Evolutionary conservation across 2,113 vertebrate genomes (phyloP), one percentile per base, ranked within the genome.

Genomic region (Callipepla squamata): DNA sequence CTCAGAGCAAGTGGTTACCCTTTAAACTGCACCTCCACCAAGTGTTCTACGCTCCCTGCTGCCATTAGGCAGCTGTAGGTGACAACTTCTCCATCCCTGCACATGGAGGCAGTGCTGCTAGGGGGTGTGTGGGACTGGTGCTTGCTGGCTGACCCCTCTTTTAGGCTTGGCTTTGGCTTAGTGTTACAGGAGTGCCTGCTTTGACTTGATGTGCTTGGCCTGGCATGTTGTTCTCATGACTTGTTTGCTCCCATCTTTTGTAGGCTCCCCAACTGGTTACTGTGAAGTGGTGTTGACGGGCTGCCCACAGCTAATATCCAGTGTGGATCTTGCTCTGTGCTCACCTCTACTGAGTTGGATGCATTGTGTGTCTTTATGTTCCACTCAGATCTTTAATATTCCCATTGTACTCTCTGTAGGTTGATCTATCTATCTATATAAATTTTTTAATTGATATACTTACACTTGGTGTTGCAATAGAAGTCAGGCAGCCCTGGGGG

Each of bases 101-200:
- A 0, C 8, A 21, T 42, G 65, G 69, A 51, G 9, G 3, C 11
- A 13, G 16, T 8, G 42, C 34, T 80, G 58, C 69, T 53, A 2
- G 20, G 38, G 51, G 0, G 1, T 5, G 11, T 0, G 3, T 21
- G 22, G 73, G 50, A 47, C 26, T 34, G 51, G 15, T 59, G 65
- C 36, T 47, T 3, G 1, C 75, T 73, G 83, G 2, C 69, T 73
- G 83, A 70, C 68, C 51, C 74, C 23, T 34, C 69, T 28, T 0
- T 3, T 3, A 7, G 53, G 21, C 59, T 73, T 51, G 42, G 44
- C 36, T 74, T 48, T 14, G 15, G 66, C 28, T 42, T 63, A 4
- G 1, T 11, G 48, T 62, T 68, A 45, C 7, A 25, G 26, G 14
- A 30, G 26, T 9, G 36, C 7, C 36, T n/a, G 0, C 69, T 25